These are phyloP conservation scores for Dolichallabes microphthalmus DNA, from an alignment of 2,113 vertebrate species.

Conservation along the genomic window DNA sequence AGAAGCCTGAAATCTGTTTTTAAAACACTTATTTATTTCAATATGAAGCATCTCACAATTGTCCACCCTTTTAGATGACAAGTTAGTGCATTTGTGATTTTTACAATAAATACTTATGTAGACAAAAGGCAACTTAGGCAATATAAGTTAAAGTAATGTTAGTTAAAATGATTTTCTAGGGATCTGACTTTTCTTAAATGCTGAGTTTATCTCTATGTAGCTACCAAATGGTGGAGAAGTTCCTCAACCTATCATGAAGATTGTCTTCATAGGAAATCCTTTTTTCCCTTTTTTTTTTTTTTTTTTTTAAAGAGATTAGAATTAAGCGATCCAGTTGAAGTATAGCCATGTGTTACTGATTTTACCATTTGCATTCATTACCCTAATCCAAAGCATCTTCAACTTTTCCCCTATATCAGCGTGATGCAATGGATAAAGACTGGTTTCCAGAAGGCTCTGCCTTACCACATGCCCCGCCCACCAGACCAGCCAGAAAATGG, in stretches of 20 bases:
- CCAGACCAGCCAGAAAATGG: conserved; percentile 52
- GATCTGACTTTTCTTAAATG: background rate
- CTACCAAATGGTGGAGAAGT: background rate
- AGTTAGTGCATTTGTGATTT: background rate
- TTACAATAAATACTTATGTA: background rate
- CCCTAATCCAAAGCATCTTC: background rate
- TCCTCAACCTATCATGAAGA: background rate
- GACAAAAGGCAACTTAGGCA: background rate
- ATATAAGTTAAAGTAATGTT: background rate
- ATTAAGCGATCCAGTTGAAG: too few species aligned
- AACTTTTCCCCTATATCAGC: conserved; percentile 52
- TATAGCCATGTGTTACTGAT: background rate
- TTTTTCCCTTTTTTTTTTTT: too few species aligned
- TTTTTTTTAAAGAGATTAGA: too few species aligned
- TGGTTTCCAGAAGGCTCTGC: conserved; percentile 64
- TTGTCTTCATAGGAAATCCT: background rate
- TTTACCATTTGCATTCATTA: background rate
- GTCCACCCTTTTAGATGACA: background rate
- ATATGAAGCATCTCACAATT: background rate
- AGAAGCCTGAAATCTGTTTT: background rate
- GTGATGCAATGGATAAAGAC: conserved; percentile 71
- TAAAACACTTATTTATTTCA: background rate
- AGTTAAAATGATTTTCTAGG: background rate
- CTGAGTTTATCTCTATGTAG: background rate
- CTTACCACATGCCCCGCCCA: conserved; percentile 63